These are phyloP conservation scores for Eremobia ochroleuca DNA, from an alignment of 2,888 invertebrate genomes.

Conservation along the genomic window DNA sequence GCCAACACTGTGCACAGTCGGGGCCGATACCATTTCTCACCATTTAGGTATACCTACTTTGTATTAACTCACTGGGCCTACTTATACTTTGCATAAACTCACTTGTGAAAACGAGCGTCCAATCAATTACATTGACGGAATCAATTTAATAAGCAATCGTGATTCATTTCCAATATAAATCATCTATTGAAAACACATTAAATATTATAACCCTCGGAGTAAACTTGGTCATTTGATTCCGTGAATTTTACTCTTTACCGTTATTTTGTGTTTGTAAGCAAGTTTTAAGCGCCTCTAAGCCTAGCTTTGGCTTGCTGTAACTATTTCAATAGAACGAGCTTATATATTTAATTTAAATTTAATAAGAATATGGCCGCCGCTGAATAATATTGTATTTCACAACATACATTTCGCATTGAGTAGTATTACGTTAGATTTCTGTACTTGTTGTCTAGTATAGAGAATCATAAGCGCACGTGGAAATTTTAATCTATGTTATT, in stretches of 20 bases:
- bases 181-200: conserved; percentile 46
- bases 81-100: conserved; percentile 45
- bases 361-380: background rate
- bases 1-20: background rate
- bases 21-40: background rate
- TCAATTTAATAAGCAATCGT: conserved; percentile 47
- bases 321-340: conserved; percentile 12
- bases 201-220: conserved; percentile 12
- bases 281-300: conserved; percentile 23
- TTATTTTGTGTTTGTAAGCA: conserved; percentile 41
- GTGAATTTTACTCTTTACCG: conserved; percentile 27
- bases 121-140: conserved; percentile 32
- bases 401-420: background rate
- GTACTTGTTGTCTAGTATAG: too few species aligned
- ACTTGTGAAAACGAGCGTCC: conserved; percentile 15
- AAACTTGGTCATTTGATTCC: conserved; percentile 26
- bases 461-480: too few species aligned
- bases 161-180: conserved; percentile 51
- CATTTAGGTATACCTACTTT: conserved; percentile 36
- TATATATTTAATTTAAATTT: conserved; percentile 19
- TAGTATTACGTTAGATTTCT: background rate
- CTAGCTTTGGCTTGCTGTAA: conserved; percentile 9
- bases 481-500: background rate
- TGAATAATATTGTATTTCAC: conserved; percentile 8
- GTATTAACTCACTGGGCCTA: conserved; percentile 25